These are phyloP conservation scores for Drosophila sturtevanti DNA, from an alignment of 1,140 invertebrate species.

Conservation along the genomic window DNA sequence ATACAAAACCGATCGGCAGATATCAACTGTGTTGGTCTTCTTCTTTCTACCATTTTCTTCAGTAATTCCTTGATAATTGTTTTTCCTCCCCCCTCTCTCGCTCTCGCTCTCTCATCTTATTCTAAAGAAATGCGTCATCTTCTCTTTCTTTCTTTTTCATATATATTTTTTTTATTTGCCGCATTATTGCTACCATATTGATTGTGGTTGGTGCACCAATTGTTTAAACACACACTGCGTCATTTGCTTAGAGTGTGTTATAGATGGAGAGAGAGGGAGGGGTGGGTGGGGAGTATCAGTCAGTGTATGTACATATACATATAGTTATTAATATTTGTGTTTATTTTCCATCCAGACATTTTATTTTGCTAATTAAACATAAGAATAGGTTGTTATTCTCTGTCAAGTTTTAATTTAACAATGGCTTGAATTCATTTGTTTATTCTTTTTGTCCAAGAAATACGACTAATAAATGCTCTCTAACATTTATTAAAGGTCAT, in stretches of 20 bases:
- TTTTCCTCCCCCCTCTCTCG: no score
- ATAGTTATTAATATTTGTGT: constrained; percentile 9
- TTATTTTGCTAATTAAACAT: constrained; percentile 3
- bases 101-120: neutral
- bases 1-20: neutral
- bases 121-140: neutral
- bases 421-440: neutral
- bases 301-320: no score
- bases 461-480: no score
- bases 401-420: neutral
- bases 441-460: no score
- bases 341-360: neutral
- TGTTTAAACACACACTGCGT: constrained; percentile 7
- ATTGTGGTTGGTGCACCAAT: neutral
- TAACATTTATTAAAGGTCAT: no score
- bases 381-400: neutral
- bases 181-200: no score
- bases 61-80: no score
- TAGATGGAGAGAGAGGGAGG: neutral
- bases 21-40: neutral
- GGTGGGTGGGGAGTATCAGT: neutral
- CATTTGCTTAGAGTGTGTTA: neutral
- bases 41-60: neutral
- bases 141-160: neutral
- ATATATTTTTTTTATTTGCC: neutral